Conservation (phyloP, 2,113 vertebrate genomes). For the Menura novaehollandiae region DNA sequence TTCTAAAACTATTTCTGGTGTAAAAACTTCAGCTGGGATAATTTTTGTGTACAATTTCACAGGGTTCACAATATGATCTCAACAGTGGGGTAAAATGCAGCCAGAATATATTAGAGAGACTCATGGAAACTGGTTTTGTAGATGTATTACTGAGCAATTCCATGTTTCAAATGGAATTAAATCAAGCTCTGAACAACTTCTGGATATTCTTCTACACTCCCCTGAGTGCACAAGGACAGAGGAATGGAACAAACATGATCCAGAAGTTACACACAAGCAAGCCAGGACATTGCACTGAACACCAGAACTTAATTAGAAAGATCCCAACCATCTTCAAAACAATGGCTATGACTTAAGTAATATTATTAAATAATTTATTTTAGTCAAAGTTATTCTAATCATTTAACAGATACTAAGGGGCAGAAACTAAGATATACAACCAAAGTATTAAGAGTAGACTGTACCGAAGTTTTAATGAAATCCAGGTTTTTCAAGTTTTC, state of each 20-base stretch:
- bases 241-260: not conserved
- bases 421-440: not conserved
- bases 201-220: not conserved
- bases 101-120: not conserved
- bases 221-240: not conserved
- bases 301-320: not conserved
- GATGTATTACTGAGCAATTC: not conserved
- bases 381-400: not conserved
- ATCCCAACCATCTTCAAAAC: not conserved
- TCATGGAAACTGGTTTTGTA: not conserved
- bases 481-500: slow-evolving; percentile 84
- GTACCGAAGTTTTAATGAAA: slow-evolving; percentile 89
- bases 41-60: not conserved
- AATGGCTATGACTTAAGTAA: not conserved
- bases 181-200: not conserved
- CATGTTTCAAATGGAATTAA: not conserved
- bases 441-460: not conserved
- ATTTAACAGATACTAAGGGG: not conserved
- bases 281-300: not conserved
- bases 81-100: not conserved
- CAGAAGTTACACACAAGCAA: not conserved
- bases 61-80: not conserved
- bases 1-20: not conserved
- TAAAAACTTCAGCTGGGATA: not conserved
- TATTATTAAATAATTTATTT: not conserved